These are phyloP conservation scores for Zele albiditarsus DNA, from an alignment of 2,888 invertebrate genomes.

Conservation along the genomic window DNA sequence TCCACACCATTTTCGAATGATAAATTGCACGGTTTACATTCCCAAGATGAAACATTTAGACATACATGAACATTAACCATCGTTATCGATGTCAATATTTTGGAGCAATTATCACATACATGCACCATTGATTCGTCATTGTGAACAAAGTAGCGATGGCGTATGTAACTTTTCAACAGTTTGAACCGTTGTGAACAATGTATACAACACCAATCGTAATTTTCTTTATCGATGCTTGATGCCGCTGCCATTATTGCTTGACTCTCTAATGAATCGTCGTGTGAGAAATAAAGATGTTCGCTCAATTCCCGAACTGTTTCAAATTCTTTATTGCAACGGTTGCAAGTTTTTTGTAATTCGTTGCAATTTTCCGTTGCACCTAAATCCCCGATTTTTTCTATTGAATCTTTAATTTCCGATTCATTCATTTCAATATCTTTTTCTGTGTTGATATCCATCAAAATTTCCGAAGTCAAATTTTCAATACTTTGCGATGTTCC, in stretches of 20 bases:
- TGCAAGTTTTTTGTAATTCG: slow-evolving; percentile 21
- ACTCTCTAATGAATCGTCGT: slow-evolving; percentile 39
- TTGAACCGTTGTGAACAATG: slow-evolving; percentile 52
- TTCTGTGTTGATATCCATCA: background rate
- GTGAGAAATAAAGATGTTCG: slow-evolving; percentile 47
- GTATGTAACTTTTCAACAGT: slow-evolving; percentile 48
- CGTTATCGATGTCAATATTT: slow-evolving; percentile 53
- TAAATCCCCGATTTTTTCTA: background rate
- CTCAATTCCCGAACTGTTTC: slow-evolving; percentile 33
- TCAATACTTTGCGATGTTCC: background rate
- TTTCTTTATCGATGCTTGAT: background rate
- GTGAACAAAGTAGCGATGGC: slow-evolving; percentile 53
- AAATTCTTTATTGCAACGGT: slow-evolving; percentile 12
- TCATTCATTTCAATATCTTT: background rate
- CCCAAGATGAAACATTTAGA: slow-evolving; percentile 49
- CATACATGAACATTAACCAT: slow-evolving; percentile 57
- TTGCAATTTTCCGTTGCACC: background rate
- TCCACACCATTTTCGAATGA: slow-evolving; percentile 49
- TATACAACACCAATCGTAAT: slow-evolving; percentile 49
- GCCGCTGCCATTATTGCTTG: background rate
- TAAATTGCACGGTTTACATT: slow-evolving; percentile 50
- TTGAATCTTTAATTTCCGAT: background rate
- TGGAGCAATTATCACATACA: slow-evolving; percentile 57
- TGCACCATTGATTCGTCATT: slow-evolving; percentile 56
- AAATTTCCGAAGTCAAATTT: background rate